These are phyloP conservation scores for Paramormyrops hopkinsi DNA, from an alignment of 2,797 vertebrate species.

Conservation along the genomic window DNA sequence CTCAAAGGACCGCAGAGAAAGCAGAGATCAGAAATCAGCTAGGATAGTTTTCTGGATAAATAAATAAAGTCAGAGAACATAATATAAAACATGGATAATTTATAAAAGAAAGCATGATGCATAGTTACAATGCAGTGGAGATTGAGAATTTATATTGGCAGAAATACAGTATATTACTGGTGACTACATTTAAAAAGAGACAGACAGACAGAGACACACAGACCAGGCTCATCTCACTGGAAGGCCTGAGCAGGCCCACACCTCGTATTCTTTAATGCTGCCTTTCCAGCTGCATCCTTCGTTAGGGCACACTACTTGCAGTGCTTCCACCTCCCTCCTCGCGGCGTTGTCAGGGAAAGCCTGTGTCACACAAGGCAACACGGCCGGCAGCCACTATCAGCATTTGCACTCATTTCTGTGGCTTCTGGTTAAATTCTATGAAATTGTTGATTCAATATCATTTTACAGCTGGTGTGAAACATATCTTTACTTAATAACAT, in stretches of 20 bases:
- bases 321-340: constrained; percentile 83
- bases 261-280: constrained; percentile 92
- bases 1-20: not conserved
- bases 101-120: not conserved
- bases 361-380: constrained; percentile 49
- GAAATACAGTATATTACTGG: not conserved
- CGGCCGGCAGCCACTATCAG: not conserved
- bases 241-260: constrained; percentile 37
- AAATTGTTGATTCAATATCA: not conserved
- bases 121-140: not conserved
- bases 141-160: not conserved
- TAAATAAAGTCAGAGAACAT: not conserved
- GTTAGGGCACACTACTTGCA: constrained; percentile 80
- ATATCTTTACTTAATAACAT: not conserved
- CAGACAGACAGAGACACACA: not conserved
- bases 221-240: not conserved
- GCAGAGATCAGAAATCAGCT: not conserved
- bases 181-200: not conserved
- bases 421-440: not conserved
- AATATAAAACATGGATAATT: not conserved
- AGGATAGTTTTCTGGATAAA: not conserved
- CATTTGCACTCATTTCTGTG: not conserved
- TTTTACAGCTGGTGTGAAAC: not conserved
- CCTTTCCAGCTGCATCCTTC: constrained; percentile 86
- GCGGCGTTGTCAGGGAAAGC: constrained; percentile 95